Conservation (phyloP, 35 echinoderm and acorn worm genomes). For the Diadema setosum region DNA sequence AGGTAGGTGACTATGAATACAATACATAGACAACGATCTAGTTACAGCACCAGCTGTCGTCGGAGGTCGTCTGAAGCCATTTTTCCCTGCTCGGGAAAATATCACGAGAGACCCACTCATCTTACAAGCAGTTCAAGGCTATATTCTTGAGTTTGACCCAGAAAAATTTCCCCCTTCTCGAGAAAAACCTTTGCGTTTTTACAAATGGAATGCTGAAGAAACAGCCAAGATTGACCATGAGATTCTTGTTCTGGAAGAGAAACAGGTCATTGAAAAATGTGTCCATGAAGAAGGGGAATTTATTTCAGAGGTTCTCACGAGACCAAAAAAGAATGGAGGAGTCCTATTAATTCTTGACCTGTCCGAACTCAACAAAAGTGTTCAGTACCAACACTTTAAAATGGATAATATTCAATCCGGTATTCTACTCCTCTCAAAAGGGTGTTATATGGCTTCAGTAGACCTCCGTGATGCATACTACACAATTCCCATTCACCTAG, state of each 20-base stretch:
- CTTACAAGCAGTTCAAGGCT: too few species aligned
- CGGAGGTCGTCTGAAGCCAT: too few species aligned
- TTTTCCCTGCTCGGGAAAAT: too few species aligned
- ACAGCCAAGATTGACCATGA: neutral
- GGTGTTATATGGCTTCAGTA: constrained; percentile 5
- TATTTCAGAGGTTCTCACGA: constrained; percentile 34
- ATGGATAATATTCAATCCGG: constrained; percentile 22
- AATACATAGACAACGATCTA: too few species aligned
- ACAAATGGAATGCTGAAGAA: neutral
- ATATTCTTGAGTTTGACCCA: neutral
- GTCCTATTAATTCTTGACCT: constrained; percentile 48
- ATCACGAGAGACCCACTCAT: too few species aligned
- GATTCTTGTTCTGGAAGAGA: neutral
- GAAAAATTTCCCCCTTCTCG: neutral
- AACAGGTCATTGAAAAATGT: constrained; percentile 15
- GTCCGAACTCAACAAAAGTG: constrained; percentile 38
- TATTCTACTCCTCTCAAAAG: neutral
- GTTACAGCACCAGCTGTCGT: too few species aligned
- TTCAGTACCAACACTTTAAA: constrained; percentile 41
- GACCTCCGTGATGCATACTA: constrained; percentile 50
- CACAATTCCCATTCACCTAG: too few species aligned
- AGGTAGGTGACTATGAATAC: too few species aligned
- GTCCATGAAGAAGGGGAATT: constrained; percentile 33
- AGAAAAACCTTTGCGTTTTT: neutral
- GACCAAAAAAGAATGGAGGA: constrained; percentile 62